Conservation (phyloP, 1,140 invertebrate genomes). For the Lepidurus couesii region DNA sequence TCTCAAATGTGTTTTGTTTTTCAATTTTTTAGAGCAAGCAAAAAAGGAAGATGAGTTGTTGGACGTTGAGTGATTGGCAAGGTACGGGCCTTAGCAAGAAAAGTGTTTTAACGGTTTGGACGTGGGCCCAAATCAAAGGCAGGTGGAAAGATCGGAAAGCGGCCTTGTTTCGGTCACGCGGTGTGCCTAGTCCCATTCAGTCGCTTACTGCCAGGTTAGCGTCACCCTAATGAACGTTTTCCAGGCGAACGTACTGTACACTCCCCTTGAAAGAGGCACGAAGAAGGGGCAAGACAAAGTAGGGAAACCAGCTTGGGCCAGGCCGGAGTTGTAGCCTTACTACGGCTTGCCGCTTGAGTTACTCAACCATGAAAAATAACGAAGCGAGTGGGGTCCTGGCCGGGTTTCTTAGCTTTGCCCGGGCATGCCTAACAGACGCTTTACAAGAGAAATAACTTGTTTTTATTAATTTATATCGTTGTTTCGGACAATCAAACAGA, state of each 20-base stretch:
- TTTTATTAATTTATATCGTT: no score
- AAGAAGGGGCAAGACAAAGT: no score
- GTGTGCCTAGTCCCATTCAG: neutral
- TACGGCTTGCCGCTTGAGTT: no score
- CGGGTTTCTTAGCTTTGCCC: no score
- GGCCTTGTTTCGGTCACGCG: conserved; percentile 2
- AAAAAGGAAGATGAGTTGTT: neutral
- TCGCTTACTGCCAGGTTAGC: conserved; percentile 12
- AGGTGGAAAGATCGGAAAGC: neutral
- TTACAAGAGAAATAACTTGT: no score
- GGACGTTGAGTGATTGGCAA: neutral
- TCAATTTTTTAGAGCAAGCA: neutral
- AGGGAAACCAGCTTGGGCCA: no score
- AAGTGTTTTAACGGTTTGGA: conserved; percentile 5
- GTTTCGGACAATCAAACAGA: no score
- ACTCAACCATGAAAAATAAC: no score
- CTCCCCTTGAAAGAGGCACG: no score
- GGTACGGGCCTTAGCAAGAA: neutral
- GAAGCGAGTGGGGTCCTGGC: no score
- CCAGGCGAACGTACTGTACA: neutral
- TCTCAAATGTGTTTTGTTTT: neutral
- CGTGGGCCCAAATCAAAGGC: neutral
- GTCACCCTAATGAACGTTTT: neutral
- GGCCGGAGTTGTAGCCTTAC: no score
- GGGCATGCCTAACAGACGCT: no score